Evolutionary conservation across 2,888 invertebrate genomes (phyloP).

Genomic region (Rhingia campestris): DNA sequence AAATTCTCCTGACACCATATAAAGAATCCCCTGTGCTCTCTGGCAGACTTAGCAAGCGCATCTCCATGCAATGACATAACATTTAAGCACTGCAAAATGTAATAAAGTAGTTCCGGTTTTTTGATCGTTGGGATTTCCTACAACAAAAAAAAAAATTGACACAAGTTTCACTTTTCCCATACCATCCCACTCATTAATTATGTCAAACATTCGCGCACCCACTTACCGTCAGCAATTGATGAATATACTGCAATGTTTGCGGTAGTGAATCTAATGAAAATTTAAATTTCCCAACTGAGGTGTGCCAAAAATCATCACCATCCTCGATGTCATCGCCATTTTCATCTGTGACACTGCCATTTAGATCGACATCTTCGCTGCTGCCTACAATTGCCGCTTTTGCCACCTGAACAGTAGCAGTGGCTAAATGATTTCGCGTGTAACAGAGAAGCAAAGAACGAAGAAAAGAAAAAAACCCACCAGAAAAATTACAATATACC

Average conservation of each 20-base stretch:
- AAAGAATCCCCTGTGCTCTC: constrained; percentile 95
- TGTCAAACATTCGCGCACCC: constrained; percentile 41
- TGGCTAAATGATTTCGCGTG: constrained; percentile 82
- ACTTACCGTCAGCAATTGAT: constrained; percentile 89
- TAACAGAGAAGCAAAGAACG: constrained; percentile 48
- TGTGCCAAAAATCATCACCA: constrained; percentile 95
- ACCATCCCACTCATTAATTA: constrained; percentile 52
- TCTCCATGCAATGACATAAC: constrained; percentile 96
- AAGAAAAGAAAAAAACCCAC: not conserved
- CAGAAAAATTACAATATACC: constrained; percentile 13
- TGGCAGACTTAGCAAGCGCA: constrained; percentile 92
- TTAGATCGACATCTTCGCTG: constrained; percentile 81
- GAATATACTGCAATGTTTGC: constrained; percentile 95
- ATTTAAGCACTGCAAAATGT: constrained; percentile 95
- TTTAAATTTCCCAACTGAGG: constrained; percentile 95
- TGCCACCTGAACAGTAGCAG: constrained; percentile 89
- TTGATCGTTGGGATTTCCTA: constrained; percentile 91
- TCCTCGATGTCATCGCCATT: constrained; percentile 87
- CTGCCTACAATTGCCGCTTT: constrained; percentile 88
- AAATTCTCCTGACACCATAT: constrained; percentile 98
- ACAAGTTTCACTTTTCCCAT: constrained; percentile 61
- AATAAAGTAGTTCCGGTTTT: constrained; percentile 96
- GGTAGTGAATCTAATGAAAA: constrained; percentile 95
- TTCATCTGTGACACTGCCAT: constrained; percentile 88
- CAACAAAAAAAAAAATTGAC: constrained; percentile 17